Evolutionary conservation across 2,888 invertebrate species (phyloP), one percentile per base, ranked within the genome.

Genomic region (Oscheius sp.): DNA sequence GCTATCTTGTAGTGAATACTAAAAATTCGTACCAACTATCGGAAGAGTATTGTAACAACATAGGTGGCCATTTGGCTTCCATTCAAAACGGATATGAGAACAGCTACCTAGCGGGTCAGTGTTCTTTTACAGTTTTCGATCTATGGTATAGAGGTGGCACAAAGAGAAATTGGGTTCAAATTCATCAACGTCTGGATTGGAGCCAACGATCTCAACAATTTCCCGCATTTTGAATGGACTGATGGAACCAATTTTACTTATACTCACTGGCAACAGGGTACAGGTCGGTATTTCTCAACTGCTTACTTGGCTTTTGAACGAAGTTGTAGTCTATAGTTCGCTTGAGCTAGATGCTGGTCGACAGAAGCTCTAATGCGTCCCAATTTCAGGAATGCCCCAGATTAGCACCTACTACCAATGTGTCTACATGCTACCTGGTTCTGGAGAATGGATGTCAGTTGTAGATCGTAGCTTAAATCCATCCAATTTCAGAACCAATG

Each of bases 51-150:
- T 63, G 63, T 48, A 48, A 63, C 48, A 63, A 63, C 48, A 47
- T 63, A 1, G 63, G 63, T 21, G 63, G 63, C 10, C 63, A 63
- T 63, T 47, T 63, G 21, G 32, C 63, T 21, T 63, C 63, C 48
- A 63, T 63, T 50, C 63, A 63, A 48, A 63, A 63, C n/a, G 63
- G 48, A 2, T 63, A 48, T 63, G 63, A 63, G 48, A 63, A 63
- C 48, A 47, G 21, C 11, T 63, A 48, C 29, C 5, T 63, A 13
- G 63, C 63, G 4, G 48, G 63, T 63, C 2, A 29, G 29, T 4
- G 33, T 2, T 53, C 10, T 35, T 35, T 21, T 21, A 21, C 21
- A 21, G 21, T 60, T 37, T 35, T 60, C 10, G 35, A 60, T 4
- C 29, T 48, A 48, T 4, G 2, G 10, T 48, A 10, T 47, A 63